Evolutionary conservation across 2,797 vertebrate genomes (phyloP), one percentile per base, ranked within the genome.

Genomic region (Gymnothorax javanicus): DNA sequence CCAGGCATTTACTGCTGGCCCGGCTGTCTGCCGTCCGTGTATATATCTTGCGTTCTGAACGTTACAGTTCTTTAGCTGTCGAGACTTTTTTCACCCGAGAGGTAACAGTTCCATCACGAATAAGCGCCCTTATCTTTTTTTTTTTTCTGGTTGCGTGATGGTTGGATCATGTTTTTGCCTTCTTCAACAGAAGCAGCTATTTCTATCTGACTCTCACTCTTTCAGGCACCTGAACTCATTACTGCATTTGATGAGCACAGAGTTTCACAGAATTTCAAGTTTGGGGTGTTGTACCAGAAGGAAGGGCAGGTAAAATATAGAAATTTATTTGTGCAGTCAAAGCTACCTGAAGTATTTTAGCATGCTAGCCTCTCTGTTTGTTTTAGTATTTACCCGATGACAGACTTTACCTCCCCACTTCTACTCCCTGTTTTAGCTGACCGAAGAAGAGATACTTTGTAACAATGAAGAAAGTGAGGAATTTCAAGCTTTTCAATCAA

Each of bases 191-290:
- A 75, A 75, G 33, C 8, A 71, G 7, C 25, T 43, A 1, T 85
- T n/a, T 1, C 20, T 64, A 15, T 64, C 13, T 69, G 5, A 25
- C 33, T 9, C 27, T 62, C 79, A 64, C 11, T 86, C 77, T 79
- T 11, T 86, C 89, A 97, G 96, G 96, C 96, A 89, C 96, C 96
- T 75, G 94, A 95, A 58, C 93, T 96, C 52, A 96, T 97, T 88
- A 93, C 94, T 13, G 89, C 95, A 0, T 97, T 97, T 87, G 96
- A 97, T 91, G 96, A 96, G 88, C 96, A 97, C 93, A 92, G 96
- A 90, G 92, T 97, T 59, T 96, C 96, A 85, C 92, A 93, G 20
- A 96, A 96, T 92, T 97, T 96, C 90, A 97, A 97, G 92, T 96
- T 97, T 93, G 96, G 96, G 11, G 88, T 97, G 69, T 93, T 97